Percentiles rank a stretch among this genome's conserved stretches.
phyloP scores from a whole-genome alignment of 2,888 invertebrate genomes.

The Tenthredo mesomela region DNA sequence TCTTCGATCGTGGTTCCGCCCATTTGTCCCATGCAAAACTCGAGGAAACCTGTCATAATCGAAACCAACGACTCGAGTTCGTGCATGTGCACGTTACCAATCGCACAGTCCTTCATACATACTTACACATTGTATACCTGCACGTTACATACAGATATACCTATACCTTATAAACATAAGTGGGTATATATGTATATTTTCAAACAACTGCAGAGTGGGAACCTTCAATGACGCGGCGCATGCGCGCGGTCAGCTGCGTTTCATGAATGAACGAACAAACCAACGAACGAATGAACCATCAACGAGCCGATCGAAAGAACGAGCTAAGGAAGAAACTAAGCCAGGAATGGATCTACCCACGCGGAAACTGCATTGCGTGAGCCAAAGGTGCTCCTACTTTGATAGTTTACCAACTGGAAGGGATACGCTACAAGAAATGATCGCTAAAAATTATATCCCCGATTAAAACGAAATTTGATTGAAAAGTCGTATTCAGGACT shows the following conservation, averaged over 20 bases:
- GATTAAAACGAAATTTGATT: background rate
- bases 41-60: constrained; percentile 46
- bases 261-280: constrained; percentile 69
- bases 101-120: background rate
- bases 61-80: constrained; percentile 10
- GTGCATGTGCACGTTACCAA: constrained; percentile 19
- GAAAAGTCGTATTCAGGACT: background rate
- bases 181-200: constrained; percentile 31
- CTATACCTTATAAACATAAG: background rate
- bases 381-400: constrained; percentile 28
- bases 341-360: constrained; percentile 47
- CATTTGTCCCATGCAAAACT: constrained; percentile 43
- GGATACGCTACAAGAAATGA: background rate
- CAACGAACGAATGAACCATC: constrained; percentile 56
- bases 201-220: constrained; percentile 48
- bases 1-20: constrained; percentile 39
- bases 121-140: constrained; percentile 5
- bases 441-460: background rate
- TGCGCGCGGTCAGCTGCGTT: constrained; percentile 65
- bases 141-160: background rate
- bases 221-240: constrained; percentile 43
- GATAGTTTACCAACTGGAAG: background rate
- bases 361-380: constrained; percentile 42
- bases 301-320: constrained; percentile 55
- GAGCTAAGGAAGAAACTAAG: constrained; percentile 30